Base-by-base conservation (phyloP, 2,113 vertebrate genomes). In the Zosterops lateralis region DNA sequence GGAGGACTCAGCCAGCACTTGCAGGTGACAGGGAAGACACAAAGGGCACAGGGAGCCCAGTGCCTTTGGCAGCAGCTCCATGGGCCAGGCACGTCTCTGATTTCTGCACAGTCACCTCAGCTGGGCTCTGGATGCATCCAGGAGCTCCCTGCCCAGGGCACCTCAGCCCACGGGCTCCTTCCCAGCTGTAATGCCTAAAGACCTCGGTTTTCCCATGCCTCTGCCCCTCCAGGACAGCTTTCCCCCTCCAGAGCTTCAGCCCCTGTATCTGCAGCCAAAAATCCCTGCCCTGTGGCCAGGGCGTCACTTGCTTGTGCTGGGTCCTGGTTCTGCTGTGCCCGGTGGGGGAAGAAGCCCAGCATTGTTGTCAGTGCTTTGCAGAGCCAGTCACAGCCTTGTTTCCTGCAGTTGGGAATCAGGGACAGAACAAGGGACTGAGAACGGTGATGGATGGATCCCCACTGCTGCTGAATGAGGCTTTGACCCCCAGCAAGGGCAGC, bases 351-450 rank as follows among this genome's bases (percentile, higher is more conserved):
- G 72, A 86, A 92, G 87, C 72, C 67, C 50, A 0, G 42, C 76
- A 51, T 87, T 90, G 94, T 66, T 92, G 84, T 16, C 70, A 66
- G 89, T 74, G 94, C 93, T 95, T 53, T 90, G 91, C 89, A 86
- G 94, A 95, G 96, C 83, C 93, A 71, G 60, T 87, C 96, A 62
- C 93, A 2, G 94, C 91, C 80, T 84, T 38, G 76, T 67, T 66
- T 36, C 54, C 93, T 14, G 3, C 21, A 32, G 7, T 1, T 67
- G 58, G 31, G 44, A 85, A 7, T 31, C 67, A 25, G 83, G 2
- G 7, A 3, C 4, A 16, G 79, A 80, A 79, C 42, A 45, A 66
- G 86, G 86, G 32, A 6, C 64, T 62, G 56, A 58, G 77, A n/a
- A n/a, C 2, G 0, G 36, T 1, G 10, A 7, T 29, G n/a, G 68